Evolutionary conservation across 2,113 vertebrate genomes (phyloP), one percentile per base, ranked within the genome.

Genomic region (Psephotus haematonotus): DNA sequence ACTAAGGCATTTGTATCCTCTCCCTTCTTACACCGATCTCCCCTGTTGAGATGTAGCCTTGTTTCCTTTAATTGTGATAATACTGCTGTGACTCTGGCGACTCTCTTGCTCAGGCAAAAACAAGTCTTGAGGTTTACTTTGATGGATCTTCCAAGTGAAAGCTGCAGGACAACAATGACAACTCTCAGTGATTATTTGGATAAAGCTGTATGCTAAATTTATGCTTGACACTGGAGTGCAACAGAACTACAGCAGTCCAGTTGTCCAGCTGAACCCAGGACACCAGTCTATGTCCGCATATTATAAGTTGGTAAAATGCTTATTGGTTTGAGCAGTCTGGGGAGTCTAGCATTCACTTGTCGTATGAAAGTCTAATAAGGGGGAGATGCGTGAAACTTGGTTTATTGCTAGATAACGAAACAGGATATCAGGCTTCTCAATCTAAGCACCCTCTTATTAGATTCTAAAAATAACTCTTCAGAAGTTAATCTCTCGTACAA

Each of bases 331-430:
- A 82, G 39, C 17, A 59, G 5, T 5, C 11, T 68, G 41, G 23
- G 23, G 18, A 86, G 9, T 44, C 44, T 41, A 33, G n/a, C 25
- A 88, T 68, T 63, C 29, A 37, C 25, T 64, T 68, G 12, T 49
- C 8, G 2, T 31, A 27, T 47, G 37, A 75, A 83, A 81, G 37
- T 24, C 17, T 83, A 72, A 88, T 49, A 60, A 82, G 49, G 85
- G 23, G 28, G 55, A 81, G 28, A 60, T 67, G 68, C 0, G 0
- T 84, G 80, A 91, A 93, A 74, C n/a, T 86, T 75, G 69, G 86
- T 95, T 94, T 86, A 78, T 94, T 89, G 47, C 43, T 70, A 91
- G n/a, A 46, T 75, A 75, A 67, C 23, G 8, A 62, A 92, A 68
- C 5, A 84, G 29, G 28, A 67, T 75, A 92, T 53, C 76, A 67